A percentile compares a stretch with the other conserved stretches of the same genome.
phyloP scores from a whole-genome alignment of 2,797 vertebrate genomes.

The Ateles fusciceps region DNA sequence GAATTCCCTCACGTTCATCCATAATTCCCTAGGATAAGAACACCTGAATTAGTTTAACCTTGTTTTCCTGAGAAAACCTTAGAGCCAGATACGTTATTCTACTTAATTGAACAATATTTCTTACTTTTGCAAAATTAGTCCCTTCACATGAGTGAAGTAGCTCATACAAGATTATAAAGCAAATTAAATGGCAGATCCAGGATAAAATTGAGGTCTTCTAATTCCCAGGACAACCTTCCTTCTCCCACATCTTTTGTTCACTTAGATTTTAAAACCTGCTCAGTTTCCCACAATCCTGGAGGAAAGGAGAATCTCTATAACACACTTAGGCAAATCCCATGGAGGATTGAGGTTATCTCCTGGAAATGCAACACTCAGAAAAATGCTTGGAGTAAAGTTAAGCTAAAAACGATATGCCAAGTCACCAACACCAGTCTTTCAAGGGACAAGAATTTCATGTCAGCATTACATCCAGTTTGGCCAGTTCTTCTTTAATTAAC shows the following conservation, averaged over 20 bases:
- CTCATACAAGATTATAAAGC: background rate
- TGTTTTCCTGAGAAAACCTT: background rate
- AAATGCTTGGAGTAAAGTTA: background rate
- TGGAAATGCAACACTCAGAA: background rate
- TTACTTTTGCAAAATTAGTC: slow-evolving; percentile 27
- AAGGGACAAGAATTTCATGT: background rate
- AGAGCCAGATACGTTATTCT: background rate
- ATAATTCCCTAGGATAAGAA: background rate
- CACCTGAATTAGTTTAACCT: background rate
- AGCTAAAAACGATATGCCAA: background rate
- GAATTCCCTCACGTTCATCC: background rate
- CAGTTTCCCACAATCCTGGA: background rate
- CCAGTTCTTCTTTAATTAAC: background rate
- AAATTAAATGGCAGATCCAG: slow-evolving; percentile 57
- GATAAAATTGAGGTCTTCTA: slow-evolving; percentile 54
- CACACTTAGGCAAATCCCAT: background rate
- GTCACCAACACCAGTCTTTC: background rate
- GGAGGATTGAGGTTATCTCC: background rate
- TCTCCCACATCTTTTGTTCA: background rate
- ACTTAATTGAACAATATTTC: background rate
- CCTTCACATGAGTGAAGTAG: background rate
- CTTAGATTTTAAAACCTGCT: background rate
- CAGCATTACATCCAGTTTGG: background rate
- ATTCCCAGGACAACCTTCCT: background rate
- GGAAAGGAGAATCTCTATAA: background rate